Base-by-base conservation (phyloP, 2,888 invertebrate species). In the Pristionchus exspectatus region DNA sequence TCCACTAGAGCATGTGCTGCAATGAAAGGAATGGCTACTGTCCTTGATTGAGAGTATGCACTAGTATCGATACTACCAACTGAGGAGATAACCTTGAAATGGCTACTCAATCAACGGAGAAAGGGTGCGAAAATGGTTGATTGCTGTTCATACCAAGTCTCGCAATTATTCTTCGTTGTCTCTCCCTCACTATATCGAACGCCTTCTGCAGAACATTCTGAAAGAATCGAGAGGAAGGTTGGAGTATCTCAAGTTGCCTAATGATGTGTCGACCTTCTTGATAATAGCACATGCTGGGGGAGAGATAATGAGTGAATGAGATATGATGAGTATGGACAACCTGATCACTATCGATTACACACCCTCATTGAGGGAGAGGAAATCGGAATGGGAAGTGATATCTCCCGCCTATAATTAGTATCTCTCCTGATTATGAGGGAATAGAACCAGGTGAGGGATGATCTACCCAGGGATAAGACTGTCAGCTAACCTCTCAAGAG, bases 1-100 rank as follows among this genome's bases (percentile, higher is more conserved):
- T 90, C 94, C 93, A 72, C 92, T 91, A 33, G 93, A 92, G n/a
- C 96, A 96, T 63, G 95, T 95, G 93, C 96, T 96, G 95, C 18
- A 93, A 91, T 54, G 69, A 38, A 50, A 14, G 27, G 56, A 84
- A 30, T 27, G 84, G 56, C 5, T 21, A 84, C 56, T 77, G 77
- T 44, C 44, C 77, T 77, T 77, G 44, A 44, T 77, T 77, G 77
- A 38, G 77, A 77, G 44, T 54, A 84, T 56, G 84, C 59, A 86
- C 50, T 86, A 66, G 86, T 63, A 66, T 86, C 50, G 85, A 63
- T 33, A 59, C 30, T 84, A 38, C 30, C 33, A 54, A 83, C 27
- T 27, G 56, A 54, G 72, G 77, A 81, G 54, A 84, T 84, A 84
- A 77, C 77, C 77, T 77, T 77, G 77, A 77, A 77, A 77, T 77